Evolutionary conservation across 2,797 vertebrate genomes (phyloP).

Genomic region (Cyprinella venusta): DNA sequence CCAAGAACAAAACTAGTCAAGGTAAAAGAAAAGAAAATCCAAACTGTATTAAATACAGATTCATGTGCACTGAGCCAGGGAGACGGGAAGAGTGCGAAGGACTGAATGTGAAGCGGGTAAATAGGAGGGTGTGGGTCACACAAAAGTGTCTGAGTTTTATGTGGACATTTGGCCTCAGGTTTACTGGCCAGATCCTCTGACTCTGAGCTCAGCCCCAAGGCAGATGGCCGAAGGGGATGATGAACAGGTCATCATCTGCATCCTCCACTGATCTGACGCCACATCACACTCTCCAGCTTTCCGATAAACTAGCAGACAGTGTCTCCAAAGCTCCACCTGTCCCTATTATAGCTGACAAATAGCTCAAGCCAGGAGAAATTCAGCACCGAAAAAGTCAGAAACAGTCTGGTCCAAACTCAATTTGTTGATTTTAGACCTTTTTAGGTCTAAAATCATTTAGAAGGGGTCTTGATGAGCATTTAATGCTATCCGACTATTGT

Average conservation of each 20-base stretch:
- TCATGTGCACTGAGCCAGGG: neutral
- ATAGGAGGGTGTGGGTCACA: conserved; percentile 24
- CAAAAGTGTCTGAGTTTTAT: conserved; percentile 33
- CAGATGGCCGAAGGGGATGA: conserved; percentile 19
- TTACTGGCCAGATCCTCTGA: conserved; percentile 26
- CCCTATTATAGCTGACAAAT: neutral
- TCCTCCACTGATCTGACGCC: conserved; percentile 45
- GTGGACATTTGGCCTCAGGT: conserved; percentile 41
- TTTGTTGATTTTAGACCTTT: neutral
- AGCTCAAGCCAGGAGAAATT: neutral
- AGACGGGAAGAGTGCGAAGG: neutral
- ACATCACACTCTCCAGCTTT: conserved; percentile 30
- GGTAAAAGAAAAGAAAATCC: neutral
- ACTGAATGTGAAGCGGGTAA: conserved; percentile 19
- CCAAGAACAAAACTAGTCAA: neutral
- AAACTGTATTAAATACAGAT: neutral
- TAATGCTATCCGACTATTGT: neutral
- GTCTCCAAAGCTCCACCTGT: neutral
- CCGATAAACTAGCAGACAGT: neutral
- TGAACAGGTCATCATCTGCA: conserved; percentile 56
- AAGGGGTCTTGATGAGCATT: neutral
- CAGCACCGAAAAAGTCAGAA: neutral
- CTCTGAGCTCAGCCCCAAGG: conserved; percentile 23
- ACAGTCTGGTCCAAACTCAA: neutral
- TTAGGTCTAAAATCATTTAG: too few relatives aligned